These are phyloP conservation scores for Hippoglossus hippoglossus DNA, from an alignment of 2,797 vertebrate species.

Conservation along the genomic window DNA sequence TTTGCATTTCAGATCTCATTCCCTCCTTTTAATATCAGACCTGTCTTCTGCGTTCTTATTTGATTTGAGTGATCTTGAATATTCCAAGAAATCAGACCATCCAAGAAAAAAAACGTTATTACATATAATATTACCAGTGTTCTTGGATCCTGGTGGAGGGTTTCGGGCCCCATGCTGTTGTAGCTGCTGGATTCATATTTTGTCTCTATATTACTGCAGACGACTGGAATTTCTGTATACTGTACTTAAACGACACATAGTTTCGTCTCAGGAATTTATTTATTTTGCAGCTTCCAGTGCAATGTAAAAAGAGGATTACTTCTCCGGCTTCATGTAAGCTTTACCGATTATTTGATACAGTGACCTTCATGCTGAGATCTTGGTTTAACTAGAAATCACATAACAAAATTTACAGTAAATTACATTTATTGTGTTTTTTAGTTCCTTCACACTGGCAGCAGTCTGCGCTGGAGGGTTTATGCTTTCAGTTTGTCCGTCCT, in stretches of 20 bases:
- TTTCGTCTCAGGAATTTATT: too few species aligned
- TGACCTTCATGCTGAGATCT: background rate
- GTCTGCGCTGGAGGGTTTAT: background rate
- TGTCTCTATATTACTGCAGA: constrained; percentile 1
- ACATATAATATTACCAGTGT: constrained; percentile 17
- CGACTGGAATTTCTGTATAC: background rate
- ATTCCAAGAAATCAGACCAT: constrained; percentile 47
- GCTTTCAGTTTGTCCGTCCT: background rate
- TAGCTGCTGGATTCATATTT: background rate
- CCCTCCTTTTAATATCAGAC: constrained; percentile 78
- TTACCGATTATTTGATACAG: background rate
- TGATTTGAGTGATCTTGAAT: constrained; percentile 59
- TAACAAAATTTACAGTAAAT: background rate
- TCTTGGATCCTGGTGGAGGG: constrained; percentile 22
- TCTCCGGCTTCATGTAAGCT: background rate
- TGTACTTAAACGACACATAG: background rate
- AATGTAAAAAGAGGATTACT: background rate
- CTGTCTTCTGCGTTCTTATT: constrained; percentile 64
- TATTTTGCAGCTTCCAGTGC: background rate
- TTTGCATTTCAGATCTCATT: constrained; percentile 77
- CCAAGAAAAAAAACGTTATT: constrained; percentile 29
- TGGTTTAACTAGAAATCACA: background rate
- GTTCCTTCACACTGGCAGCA: background rate
- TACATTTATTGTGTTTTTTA: background rate
- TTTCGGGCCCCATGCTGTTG: background rate